Evolutionary conservation across 2,888 invertebrate genomes (phyloP), one percentile per base, ranked within the genome.

Genomic region (Drosophila ustulata): DNA sequence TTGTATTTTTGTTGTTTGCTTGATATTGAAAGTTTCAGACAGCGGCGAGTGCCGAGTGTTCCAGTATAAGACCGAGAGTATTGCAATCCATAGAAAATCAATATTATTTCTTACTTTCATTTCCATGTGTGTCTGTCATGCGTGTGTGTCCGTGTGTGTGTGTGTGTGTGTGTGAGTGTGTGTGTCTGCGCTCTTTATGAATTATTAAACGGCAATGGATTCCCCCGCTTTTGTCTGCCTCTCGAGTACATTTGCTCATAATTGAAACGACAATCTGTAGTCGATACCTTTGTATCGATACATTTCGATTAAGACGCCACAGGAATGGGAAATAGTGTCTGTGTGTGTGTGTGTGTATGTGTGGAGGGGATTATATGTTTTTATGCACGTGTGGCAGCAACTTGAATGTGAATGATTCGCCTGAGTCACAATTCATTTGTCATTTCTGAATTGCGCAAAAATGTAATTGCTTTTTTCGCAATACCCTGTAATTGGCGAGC

Each of bases 11-110:
- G 62, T 74, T 77, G 58, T 45, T 71, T 66, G 57, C 57, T 53
- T 66, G 53, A 58, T 66, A 47, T 63, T 63, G 53, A 76, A 77
- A 66, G 57, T 46, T 71, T 41, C 53, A 50, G 72, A 47, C 61
- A 43, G 39, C 23, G 32, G 56, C 30, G 37, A 41, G 39, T 18
- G 18, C 2, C 34, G 52, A 30, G 30, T 55, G 28, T 47, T 28
- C 7, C n/a, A 50, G 37, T 57, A 34, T 18, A 37, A 37, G n/a
- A n/a, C n/a, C 7, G n/a, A 18, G 52, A 49, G 61, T 57, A 63
- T 51, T 78, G 71, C 76, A 69, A 78, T 63, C 57, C 69, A 71
- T 59, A 78, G 81, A 81, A 82, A 82, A 82, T 82, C 81, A 87
- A 82, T 82, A 87, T 55, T 62, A 68, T 61, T 85, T 69, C 58